Evolutionary conservation across 1,140 invertebrate genomes (phyloP), one percentile per base, ranked within the genome.

Genomic region (Pseudomyrmex sp.): DNA sequence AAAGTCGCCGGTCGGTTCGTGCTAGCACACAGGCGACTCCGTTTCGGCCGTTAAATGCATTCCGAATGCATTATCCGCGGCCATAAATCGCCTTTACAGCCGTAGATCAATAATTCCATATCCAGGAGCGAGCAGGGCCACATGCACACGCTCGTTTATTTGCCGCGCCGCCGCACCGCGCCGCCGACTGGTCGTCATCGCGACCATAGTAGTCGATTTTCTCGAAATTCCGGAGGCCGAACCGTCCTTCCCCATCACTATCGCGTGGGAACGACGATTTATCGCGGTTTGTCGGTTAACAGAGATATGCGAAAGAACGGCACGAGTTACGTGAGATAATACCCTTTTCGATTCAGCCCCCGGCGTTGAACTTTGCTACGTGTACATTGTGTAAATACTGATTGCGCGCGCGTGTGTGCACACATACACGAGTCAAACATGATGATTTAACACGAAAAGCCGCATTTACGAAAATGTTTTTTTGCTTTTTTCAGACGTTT

Each of bases 41-140:
- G 85, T 86, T 87, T 69, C 84, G 74, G 86, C 87, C 88, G 86
- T 91, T 88, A 90, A 91, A 91, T 87, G 88, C 87, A 92, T 92
- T 91, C 88, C 90, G 86, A 90, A 91, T 91, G 87, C 90, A 92
- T 92, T 92, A 91, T 90, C 91, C 90, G 86, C 80, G 88, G 83
- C 87, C 89, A 91, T 92, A 92, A 92, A 92, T 92, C 86, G 84
- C 80, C 59, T 75, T 85, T 90, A 91, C 88, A 91, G 89, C 86
- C 88, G 83, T 90, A 89, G 89, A 92, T 92, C 91, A 92, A 92
- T 92, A 92, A 92, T 91, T 92, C 87, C 90, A 91, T 92, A 91
- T 90, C 88, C 88, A 82, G 73, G 85, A 89, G 89, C 89, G 83
- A 83, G 87, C 82, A 83, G 82, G 85, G 85, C 35, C 35, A 35